Evolutionary conservation across 1,140 invertebrate genomes (phyloP).

Genomic region (Drosophila truncata): DNA sequence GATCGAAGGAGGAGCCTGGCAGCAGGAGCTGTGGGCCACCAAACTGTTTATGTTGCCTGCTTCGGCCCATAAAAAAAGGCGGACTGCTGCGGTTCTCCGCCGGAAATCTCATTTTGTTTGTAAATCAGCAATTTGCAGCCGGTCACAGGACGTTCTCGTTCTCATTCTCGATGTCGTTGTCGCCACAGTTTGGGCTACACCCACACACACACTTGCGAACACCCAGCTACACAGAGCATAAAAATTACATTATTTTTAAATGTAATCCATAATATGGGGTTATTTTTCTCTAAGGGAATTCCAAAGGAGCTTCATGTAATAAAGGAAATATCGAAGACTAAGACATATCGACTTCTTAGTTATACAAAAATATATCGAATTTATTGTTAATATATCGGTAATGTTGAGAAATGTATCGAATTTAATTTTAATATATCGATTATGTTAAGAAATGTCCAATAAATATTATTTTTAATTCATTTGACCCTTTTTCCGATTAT

Average conservation of each 20-base stretch:
- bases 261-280: background rate
- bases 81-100: constrained; percentile 51
- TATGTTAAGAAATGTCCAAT: too few relatives aligned
- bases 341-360: too few relatives aligned
- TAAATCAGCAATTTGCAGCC: constrained; percentile 82
- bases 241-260: constrained; percentile 1
- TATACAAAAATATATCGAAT: too few relatives aligned
- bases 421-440: too few relatives aligned
- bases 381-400: too few relatives aligned
- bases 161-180: constrained; percentile 60
- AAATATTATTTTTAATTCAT: too few relatives aligned
- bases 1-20: constrained; percentile 1
- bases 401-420: too few relatives aligned
- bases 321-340: too few relatives aligned
- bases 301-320: too few relatives aligned
- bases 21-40: constrained; percentile 9
- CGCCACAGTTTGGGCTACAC: constrained; percentile 33
- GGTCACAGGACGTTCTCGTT: constrained; percentile 58
- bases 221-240: constrained; percentile 7
- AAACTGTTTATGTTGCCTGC: constrained; percentile 65
- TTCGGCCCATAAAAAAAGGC: constrained; percentile 57
- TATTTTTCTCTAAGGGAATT: too few relatives aligned
- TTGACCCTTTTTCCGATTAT: too few relatives aligned
- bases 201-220: background rate
- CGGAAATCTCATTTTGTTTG: constrained; percentile 82